A percentile compares a stretch with the other conserved stretches of the same genome.
Evolutionary conservation across 2,888 invertebrate genomes (phyloP).

Genomic region (Euphydryas editha): DNA sequence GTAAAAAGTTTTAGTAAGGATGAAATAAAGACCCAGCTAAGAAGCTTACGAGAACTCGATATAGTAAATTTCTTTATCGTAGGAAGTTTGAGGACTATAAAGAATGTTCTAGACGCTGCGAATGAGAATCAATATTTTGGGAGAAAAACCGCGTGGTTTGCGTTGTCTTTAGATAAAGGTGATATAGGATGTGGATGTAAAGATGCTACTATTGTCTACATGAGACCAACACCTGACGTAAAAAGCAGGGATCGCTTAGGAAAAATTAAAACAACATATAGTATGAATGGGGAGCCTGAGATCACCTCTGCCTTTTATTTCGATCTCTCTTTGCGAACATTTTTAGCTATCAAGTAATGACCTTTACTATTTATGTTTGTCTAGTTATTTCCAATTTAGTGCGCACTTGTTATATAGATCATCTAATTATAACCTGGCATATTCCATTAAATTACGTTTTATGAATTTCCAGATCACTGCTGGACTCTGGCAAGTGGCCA

Average conservation of each 20-base stretch:
- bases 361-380: slow-evolving; percentile 60
- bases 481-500: slow-evolving; percentile 89
- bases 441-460: slow-evolving; percentile 72
- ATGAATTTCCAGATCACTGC: slow-evolving; percentile 85
- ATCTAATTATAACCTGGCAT: slow-evolving; percentile 72
- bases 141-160: slow-evolving; percentile 94
- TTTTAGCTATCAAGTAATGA: slow-evolving; percentile 88
- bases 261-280: slow-evolving; percentile 87
- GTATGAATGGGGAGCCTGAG: slow-evolving; percentile 88
- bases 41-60: slow-evolving; percentile 90
- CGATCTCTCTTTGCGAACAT: slow-evolving; percentile 90
- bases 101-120: slow-evolving; percentile 87
- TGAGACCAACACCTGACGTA: slow-evolving; percentile 88
- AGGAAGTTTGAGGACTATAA: slow-evolving; percentile 88
- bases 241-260: slow-evolving; percentile 88
- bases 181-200: slow-evolving; percentile 89
- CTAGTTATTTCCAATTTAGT: slow-evolving; percentile 55
- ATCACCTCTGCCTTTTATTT: slow-evolving; percentile 94
- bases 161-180: slow-evolving; percentile 89
- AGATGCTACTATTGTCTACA: slow-evolving; percentile 90
- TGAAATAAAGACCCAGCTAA: slow-evolving; percentile 87
- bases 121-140: slow-evolving; percentile 91
- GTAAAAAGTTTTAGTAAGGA: slow-evolving; percentile 84
- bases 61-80: slow-evolving; percentile 95
- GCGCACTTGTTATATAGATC: slow-evolving; percentile 59